These are phyloP conservation scores for Oncopeltus fasciatus DNA, from an alignment of 1,140 invertebrate genomes.

Conservation along the genomic window DNA sequence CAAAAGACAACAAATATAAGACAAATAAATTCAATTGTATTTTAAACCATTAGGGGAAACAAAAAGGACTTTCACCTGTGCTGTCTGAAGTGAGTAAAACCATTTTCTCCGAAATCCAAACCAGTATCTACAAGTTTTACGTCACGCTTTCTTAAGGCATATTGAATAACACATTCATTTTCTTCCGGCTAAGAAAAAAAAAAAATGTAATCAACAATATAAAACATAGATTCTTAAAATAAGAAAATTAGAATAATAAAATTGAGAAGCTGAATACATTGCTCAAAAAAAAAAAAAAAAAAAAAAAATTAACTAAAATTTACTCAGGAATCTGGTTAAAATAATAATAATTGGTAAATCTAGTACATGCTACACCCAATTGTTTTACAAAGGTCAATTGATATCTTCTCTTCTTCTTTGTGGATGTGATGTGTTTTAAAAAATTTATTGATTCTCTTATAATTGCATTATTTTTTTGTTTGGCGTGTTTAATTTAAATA, in stretches of 20 bases:
- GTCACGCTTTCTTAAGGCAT: constrained; percentile 82
- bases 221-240: no score
- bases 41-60: not conserved
- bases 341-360: no score
- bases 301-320: not conserved
- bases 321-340: no score
- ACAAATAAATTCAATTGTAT: not conserved
- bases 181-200: constrained; percentile 63
- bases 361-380: no score
- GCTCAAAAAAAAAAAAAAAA: not conserved
- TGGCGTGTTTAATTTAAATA: no score
- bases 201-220: not conserved
- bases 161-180: constrained; percentile 95
- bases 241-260: no score
- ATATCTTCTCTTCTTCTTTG: no score
- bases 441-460: no score
- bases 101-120: constrained; percentile 88
- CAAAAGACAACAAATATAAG: not conserved
- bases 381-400: no score
- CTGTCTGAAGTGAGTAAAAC: constrained; percentile 78
- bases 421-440: no score
- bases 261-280: no score
- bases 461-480: no score
- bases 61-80: constrained; percentile 42
- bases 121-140: constrained; percentile 90